These are phyloP conservation scores for Podarcis muralis DNA, from an alignment of 2,113 vertebrate genomes.

Conservation along the genomic window DNA sequence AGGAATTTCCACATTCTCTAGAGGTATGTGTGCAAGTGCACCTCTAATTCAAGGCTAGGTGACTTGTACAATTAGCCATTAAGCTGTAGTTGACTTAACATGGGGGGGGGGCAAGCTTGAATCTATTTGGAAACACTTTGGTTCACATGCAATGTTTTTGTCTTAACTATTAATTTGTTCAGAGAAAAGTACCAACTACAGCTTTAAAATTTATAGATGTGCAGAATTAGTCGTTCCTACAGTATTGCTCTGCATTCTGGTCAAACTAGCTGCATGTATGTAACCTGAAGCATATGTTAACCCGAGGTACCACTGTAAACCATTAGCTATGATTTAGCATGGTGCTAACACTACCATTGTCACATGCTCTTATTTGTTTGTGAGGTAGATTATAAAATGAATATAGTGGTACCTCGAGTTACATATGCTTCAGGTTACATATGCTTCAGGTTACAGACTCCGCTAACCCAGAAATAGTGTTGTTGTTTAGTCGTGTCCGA, in stretches of 20 bases:
- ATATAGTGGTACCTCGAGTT: no score
- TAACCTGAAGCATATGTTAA: no score
- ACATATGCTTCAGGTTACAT: no score
- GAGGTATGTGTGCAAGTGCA: conserved; percentile 54
- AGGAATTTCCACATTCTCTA: conserved; percentile 68
- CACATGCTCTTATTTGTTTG: neutral
- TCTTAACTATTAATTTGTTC: neutral
- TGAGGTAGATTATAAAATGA: neutral
- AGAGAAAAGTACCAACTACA: neutral
- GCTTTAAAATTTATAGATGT: neutral
- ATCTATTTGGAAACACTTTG: neutral
- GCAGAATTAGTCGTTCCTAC: neutral
- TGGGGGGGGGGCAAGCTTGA: neutral
- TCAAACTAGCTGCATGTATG: neutral
- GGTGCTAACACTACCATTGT: neutral
- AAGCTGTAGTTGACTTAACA: neutral
- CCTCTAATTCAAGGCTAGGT: conserved; percentile 31
- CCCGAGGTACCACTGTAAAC: no score
- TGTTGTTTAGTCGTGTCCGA: no score
- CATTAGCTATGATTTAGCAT: no score
- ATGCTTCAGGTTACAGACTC: no score
- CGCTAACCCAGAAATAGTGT: no score
- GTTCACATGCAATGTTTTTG: neutral
- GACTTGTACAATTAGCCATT: neutral
- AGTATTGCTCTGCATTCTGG: neutral